A percentile compares a stretch with the other conserved stretches of the same genome.
Evolutionary conservation across 2,113 vertebrate genomes (phyloP).

Genomic region (Himantopus leucocephalus): DNA sequence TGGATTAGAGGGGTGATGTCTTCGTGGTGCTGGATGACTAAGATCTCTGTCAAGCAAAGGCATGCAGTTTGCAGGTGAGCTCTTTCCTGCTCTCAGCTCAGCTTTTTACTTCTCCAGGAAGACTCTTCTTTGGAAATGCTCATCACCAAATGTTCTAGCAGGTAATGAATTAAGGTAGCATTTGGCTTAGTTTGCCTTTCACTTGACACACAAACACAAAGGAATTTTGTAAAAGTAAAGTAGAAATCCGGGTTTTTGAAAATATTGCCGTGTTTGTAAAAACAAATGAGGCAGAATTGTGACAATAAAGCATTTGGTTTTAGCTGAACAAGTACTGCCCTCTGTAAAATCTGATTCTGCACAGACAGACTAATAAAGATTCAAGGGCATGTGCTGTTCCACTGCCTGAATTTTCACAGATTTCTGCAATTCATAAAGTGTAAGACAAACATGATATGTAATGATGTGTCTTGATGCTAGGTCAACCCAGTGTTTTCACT

Average conservation of each 20-base stretch:
- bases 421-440: not conserved
- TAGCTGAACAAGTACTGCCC: not conserved
- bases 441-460: not conserved
- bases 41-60: not conserved
- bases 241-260: not conserved
- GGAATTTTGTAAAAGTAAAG: not conserved
- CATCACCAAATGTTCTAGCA: not conserved
- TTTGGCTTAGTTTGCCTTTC: slow-evolving; percentile 5
- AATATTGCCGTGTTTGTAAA: not conserved
- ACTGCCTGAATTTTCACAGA: not conserved
- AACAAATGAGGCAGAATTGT: not conserved
- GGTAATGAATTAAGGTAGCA: not conserved
- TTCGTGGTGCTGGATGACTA: not conserved
- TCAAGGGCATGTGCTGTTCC: not conserved
- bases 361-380: not conserved
- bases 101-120: not conserved
- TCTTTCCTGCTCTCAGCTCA: not conserved
- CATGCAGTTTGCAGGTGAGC: not conserved
- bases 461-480: not conserved
- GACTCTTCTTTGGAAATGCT: not conserved
- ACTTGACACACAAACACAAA: not conserved
- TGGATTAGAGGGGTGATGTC: not conserved
- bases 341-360: not conserved
- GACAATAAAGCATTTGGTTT: not conserved
- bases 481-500: not conserved